Conservation (phyloP, 2,888 invertebrate species). For the Xylocampa areola region DNA sequence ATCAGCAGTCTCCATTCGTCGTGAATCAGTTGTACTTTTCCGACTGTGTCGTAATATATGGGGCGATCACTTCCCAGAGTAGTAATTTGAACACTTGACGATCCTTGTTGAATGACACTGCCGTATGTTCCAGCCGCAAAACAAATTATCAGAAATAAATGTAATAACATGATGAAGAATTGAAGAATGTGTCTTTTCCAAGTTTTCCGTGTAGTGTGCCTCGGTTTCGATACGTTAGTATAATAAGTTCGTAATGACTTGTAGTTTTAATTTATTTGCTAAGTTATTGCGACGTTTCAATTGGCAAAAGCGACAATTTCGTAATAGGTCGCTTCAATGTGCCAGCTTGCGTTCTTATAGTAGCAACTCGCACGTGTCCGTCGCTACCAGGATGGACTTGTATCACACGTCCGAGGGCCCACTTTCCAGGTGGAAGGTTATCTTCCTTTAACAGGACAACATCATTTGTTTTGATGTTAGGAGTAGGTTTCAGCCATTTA, state of each 20-base stretch:
- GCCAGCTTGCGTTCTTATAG: constrained; percentile 11
- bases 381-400: constrained; percentile 13
- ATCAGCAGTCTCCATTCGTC: constrained; percentile 20
- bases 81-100: constrained; percentile 11
- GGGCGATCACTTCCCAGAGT: constrained; percentile 15
- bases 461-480: constrained; percentile 23
- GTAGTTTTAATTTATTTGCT: not conserved
- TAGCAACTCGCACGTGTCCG: constrained; percentile 7
- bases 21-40: constrained; percentile 20
- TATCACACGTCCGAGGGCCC: constrained; percentile 5
- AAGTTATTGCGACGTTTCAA: not conserved
- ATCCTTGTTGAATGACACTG: not conserved
- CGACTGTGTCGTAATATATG: constrained; percentile 20
- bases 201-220: not conserved
- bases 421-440: not conserved
- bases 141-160: not conserved
- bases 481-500: constrained; percentile 27
- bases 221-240: not conserved
- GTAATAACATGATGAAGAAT: not conserved
- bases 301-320: constrained; percentile 8
- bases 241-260: not conserved
- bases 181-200: constrained; percentile 3
- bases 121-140: not conserved
- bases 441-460: constrained; percentile 12
- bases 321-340: constrained; percentile 13